Percentiles rank a stretch among this genome's conserved stretches.
These are phyloP conservation scores for Lasioglossum leucozonium DNA, from an alignment of 2,888 invertebrate genomes.

Conservation along the genomic window DNA sequence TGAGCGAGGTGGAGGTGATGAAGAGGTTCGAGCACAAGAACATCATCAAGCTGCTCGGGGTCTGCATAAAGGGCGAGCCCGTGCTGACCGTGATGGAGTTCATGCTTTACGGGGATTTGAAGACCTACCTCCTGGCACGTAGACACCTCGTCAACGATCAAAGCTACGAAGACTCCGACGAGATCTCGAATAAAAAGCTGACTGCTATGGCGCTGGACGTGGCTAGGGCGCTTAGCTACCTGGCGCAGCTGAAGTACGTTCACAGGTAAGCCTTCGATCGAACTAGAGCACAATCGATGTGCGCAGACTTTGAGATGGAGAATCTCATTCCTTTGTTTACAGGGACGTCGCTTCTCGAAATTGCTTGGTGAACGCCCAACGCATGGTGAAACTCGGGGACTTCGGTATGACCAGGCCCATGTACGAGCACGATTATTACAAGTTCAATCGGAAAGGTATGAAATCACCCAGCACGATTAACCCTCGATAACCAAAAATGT, in stretches of 20 bases:
- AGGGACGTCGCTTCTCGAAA: conserved; percentile 93
- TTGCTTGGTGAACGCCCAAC: conserved; percentile 91
- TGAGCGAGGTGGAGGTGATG: conserved; percentile 97
- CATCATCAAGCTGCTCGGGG: conserved; percentile 93
- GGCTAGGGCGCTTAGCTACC: conserved; percentile 93
- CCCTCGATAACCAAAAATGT: no score
- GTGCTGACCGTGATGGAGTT: conserved; percentile 97
- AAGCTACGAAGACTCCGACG: conserved; percentile 89
- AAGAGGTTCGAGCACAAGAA: conserved; percentile 96
- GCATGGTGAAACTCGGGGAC: conserved; percentile 91
- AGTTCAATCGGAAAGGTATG: conserved; percentile 94
- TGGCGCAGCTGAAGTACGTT: conserved; percentile 93
- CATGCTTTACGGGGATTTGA: conserved; percentile 96
- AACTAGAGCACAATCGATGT: neutral
- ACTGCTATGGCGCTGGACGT: conserved; percentile 96
- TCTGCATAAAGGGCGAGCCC: conserved; percentile 94
- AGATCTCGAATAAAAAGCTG: conserved; percentile 91
- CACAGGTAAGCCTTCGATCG: conserved; percentile 87
- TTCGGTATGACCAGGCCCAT: conserved; percentile 97
- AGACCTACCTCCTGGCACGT: conserved; percentile 94
- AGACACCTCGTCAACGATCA: conserved; percentile 91
- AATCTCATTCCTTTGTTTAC: conserved; percentile 62
- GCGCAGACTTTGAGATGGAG: neutral
- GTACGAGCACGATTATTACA: conserved; percentile 95
- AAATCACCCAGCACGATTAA: no score